These are phyloP conservation scores for Halesus radiatus DNA, from an alignment of 1,140 invertebrate genomes.

Conservation along the genomic window DNA sequence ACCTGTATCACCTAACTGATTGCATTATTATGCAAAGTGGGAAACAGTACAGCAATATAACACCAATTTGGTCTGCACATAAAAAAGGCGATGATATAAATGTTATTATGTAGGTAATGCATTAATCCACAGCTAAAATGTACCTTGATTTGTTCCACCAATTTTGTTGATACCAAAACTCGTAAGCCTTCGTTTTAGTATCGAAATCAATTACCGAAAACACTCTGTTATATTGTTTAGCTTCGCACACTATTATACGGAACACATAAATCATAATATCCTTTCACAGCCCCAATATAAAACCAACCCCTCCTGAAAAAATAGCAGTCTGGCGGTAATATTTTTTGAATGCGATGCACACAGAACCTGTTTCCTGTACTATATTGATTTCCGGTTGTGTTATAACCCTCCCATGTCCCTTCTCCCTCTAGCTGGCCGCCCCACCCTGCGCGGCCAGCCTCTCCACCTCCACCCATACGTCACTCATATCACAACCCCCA, in stretches of 20 bases:
- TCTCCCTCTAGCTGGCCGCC: not conserved
- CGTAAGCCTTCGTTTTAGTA: no score
- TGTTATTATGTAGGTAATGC: no score
- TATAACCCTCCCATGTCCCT: constrained; percentile 5
- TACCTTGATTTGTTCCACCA: no score
- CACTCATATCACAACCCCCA: constrained; percentile 43
- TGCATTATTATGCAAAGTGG: no score
- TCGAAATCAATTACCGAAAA: constrained; percentile 6
- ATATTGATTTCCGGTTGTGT: constrained; percentile 50
- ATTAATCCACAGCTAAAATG: no score
- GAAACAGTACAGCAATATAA: no score
- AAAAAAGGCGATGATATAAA: no score
- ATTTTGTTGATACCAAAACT: no score
- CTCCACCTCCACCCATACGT: constrained; percentile 4
- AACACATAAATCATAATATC: constrained; percentile 23
- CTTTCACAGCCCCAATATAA: constrained; percentile 1
- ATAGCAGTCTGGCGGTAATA: constrained; percentile 31
- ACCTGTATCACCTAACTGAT: no score
- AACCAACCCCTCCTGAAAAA: constrained; percentile 20
- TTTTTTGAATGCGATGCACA: constrained; percentile 39
- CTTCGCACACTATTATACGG: not conserved
- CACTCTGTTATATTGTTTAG: not conserved
- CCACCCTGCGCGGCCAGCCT: not conserved
- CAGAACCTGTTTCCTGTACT: constrained; percentile 42
- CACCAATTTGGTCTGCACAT: no score